phyloP scores from a whole-genome alignment of 2,888 invertebrate genomes.

The Plemyria rubiginata region DNA sequence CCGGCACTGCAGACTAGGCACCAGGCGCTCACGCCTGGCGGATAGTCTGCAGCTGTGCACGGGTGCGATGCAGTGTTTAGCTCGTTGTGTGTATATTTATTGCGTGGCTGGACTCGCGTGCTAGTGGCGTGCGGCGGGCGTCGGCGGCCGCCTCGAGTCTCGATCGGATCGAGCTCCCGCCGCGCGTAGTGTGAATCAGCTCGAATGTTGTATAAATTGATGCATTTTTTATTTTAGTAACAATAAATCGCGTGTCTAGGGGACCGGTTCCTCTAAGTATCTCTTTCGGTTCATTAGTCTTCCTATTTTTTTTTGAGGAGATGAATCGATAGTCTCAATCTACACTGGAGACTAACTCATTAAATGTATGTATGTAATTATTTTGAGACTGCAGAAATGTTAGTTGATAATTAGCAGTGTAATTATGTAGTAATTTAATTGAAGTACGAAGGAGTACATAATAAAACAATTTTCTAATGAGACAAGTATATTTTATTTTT shows the following conservation, averaged over 20 bases:
- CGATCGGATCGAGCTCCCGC: constrained; percentile 59
- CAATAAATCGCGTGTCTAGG: constrained; percentile 56
- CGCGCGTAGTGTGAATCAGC: constrained; percentile 46
- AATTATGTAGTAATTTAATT: constrained; percentile 78
- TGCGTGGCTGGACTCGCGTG: constrained; percentile 51
- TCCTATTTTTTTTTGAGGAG: constrained; percentile 51
- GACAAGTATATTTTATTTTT: constrained; percentile 54
- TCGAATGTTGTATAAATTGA: constrained; percentile 65
- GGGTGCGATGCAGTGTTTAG: constrained; percentile 63
- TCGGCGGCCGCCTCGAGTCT: constrained; percentile 44
- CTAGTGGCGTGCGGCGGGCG: constrained; percentile 57
- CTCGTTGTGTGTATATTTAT: constrained; percentile 81
- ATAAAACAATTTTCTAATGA: constrained; percentile 79
- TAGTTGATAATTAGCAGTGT: constrained; percentile 80
- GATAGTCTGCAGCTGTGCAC: constrained; percentile 55
- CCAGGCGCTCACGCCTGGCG: constrained; percentile 42
- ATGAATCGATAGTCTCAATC: constrained; percentile 58
- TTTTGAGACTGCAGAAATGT: constrained; percentile 83
- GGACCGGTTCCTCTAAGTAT: constrained; percentile 49
- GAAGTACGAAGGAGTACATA: constrained; percentile 78
- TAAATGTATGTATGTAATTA: constrained; percentile 76
- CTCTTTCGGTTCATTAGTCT: constrained; percentile 51
- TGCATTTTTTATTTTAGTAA: constrained; percentile 78
- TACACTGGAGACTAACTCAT: constrained; percentile 73
- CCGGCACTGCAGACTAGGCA: constrained; percentile 53